phyloP scores from a whole-genome alignment of 1,140 invertebrate species.

The Diuraphis noxia region DNA sequence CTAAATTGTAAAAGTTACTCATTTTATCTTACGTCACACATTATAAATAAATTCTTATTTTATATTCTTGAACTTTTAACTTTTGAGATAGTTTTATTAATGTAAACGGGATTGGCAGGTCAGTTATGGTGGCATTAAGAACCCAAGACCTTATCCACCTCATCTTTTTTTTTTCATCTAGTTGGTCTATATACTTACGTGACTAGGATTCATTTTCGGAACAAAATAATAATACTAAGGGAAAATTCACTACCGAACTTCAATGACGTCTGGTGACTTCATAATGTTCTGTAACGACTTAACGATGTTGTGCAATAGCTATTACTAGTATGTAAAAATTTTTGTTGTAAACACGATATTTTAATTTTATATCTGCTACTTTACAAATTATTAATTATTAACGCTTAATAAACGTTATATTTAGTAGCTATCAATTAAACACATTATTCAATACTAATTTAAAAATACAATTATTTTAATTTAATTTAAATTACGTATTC shows the following conservation, averaged over 20 bases:
- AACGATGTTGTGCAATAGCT: neutral
- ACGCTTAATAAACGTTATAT: neutral
- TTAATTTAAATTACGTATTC: too few species aligned
- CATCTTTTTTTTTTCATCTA: neutral
- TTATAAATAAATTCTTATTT: conserved; percentile 5
- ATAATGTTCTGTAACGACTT: neutral
- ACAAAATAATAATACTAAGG: neutral
- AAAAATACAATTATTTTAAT: neutral
- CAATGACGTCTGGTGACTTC: conserved; percentile 7
- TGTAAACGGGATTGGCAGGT: neutral
- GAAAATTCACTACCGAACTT: neutral
- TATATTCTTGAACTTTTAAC: neutral
- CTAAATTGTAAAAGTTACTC: neutral
- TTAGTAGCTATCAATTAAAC: neutral
- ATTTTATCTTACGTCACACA: neutral
- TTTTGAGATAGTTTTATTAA: conserved; percentile 19
- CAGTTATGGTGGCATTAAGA: neutral
- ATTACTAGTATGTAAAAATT: neutral
- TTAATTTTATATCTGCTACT: neutral
- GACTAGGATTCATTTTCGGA: conserved; percentile 25
- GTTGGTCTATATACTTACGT: conserved; percentile 7
- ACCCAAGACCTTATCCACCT: neutral
- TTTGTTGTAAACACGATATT: conserved; percentile 1
- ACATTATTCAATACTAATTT: neutral
- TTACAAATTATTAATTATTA: neutral